Conservation (phyloP, 2,888 invertebrate species). For the Andrena bucephala region DNA sequence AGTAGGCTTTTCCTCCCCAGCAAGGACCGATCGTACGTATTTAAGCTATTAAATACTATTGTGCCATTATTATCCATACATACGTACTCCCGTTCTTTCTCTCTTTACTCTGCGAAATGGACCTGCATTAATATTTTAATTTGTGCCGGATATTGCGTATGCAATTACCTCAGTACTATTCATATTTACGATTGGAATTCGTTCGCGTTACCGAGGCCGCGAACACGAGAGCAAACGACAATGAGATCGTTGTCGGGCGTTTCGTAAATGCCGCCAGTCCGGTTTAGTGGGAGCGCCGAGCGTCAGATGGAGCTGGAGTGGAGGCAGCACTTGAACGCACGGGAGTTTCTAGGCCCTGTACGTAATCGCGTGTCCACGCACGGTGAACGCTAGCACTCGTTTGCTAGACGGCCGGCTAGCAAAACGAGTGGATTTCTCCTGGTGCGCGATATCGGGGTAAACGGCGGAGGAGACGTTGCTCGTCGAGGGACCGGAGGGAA, state of each 20-base stretch:
- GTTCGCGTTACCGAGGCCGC: neutral
- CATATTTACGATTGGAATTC: neutral
- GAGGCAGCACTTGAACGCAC: conserved; percentile 26
- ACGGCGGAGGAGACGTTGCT: conserved; percentile 57
- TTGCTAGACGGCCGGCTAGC: conserved; percentile 65
- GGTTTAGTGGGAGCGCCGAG: neutral
- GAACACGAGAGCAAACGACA: neutral
- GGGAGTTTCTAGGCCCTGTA: conserved; percentile 54
- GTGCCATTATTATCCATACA: too few species aligned
- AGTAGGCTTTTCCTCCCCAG: neutral
- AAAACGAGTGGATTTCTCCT: conserved; percentile 63
- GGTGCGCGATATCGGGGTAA: conserved; percentile 61
- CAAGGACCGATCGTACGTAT: neutral
- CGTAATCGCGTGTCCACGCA: conserved; percentile 65
- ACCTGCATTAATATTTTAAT: neutral
- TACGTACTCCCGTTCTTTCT: too few species aligned
- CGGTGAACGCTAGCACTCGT: conserved; percentile 64
- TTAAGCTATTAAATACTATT: neutral
- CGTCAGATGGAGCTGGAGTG: neutral
- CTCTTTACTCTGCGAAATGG: neutral
- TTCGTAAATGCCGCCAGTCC: conserved; percentile 25
- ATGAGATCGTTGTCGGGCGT: too few species aligned
- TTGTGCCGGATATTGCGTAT: too few species aligned
- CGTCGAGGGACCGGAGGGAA: conserved; percentile 45
- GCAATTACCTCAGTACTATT: too few species aligned